Conservation (phyloP, 2,888 invertebrate species). For the Halocaridina rubra region DNA sequence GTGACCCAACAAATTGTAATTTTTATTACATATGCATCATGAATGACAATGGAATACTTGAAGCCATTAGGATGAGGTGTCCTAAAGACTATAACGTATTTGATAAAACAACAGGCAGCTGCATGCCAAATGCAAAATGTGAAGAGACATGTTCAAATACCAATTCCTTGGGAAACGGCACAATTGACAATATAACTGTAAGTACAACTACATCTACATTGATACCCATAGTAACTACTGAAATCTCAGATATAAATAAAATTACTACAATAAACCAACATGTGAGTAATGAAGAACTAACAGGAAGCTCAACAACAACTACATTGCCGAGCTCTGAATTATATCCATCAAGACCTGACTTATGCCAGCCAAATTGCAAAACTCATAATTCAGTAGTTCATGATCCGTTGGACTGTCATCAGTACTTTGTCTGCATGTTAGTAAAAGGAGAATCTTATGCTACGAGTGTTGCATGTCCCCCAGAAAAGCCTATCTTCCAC, state of each 20-base stretch:
- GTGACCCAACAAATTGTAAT: slow-evolving; percentile 28
- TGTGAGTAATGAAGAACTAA: neutral
- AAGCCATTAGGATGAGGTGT: slow-evolving; percentile 31
- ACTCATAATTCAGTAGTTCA: slow-evolving; percentile 30
- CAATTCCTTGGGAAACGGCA: too few relatives aligned
- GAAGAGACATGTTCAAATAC: neutral
- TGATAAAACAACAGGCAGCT: slow-evolving; percentile 17
- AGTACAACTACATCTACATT: neutral
- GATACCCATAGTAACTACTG: neutral
- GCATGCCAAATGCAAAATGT: neutral
- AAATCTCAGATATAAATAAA: neutral
- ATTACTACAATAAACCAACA: neutral
- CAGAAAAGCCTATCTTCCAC: slow-evolving; percentile 33
- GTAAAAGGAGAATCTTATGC: neutral
- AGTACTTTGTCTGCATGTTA: slow-evolving; percentile 37
- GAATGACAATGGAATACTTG: neutral
- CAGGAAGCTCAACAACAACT: neutral
- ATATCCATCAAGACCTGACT: neutral
- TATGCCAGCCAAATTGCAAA: slow-evolving; percentile 18
- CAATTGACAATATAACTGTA: neutral
- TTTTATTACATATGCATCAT: slow-evolving; percentile 30
- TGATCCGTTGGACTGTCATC: slow-evolving; percentile 35
- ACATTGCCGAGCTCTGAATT: neutral
- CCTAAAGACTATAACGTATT: slow-evolving; percentile 15
- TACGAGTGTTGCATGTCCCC: slow-evolving; percentile 23